A percentile compares a stretch with the other conserved stretches of the same genome.
phyloP scores from a whole-genome alignment of 2,888 invertebrate species.

The Sialis fuliginosa region DNA sequence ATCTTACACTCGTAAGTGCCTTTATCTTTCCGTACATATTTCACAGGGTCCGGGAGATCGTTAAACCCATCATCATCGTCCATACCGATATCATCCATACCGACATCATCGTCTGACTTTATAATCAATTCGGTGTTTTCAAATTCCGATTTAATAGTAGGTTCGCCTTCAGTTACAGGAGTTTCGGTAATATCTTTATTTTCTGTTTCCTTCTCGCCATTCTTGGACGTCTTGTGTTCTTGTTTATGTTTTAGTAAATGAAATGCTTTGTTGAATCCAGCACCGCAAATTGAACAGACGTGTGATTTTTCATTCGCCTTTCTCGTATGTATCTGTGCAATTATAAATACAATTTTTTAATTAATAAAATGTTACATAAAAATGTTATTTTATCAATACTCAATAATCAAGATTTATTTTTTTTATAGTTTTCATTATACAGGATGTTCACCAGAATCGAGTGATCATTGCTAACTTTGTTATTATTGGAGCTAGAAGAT shows the following conservation, averaged over 20 bases:
- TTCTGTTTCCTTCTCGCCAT: not conserved
- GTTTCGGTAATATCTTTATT: not conserved
- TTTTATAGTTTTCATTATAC: not conserved
- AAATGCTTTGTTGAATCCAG: conserved; percentile 14
- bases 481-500: no score
- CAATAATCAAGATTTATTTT: no score
- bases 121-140: not conserved
- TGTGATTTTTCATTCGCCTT: conserved; percentile 14
- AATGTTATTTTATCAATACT: no score
- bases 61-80: conserved; percentile 10
- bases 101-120: not conserved
- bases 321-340: not conserved
- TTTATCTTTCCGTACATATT: no score
- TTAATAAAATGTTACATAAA: no score
- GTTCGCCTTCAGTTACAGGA: not conserved
- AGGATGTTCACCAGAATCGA: no score
- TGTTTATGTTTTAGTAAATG: conserved; percentile 15
- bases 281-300: conserved; percentile 15
- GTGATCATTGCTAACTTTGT: no score
- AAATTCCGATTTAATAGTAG: not conserved
- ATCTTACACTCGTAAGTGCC: conserved; percentile 16
- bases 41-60: conserved; percentile 2
- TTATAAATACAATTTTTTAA: no score
- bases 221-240: conserved; percentile 10
- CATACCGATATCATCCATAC: conserved; percentile 1